These are phyloP conservation scores for Peromyscus attwateri DNA, from an alignment of 2,797 vertebrate genomes.

Conservation along the genomic window DNA sequence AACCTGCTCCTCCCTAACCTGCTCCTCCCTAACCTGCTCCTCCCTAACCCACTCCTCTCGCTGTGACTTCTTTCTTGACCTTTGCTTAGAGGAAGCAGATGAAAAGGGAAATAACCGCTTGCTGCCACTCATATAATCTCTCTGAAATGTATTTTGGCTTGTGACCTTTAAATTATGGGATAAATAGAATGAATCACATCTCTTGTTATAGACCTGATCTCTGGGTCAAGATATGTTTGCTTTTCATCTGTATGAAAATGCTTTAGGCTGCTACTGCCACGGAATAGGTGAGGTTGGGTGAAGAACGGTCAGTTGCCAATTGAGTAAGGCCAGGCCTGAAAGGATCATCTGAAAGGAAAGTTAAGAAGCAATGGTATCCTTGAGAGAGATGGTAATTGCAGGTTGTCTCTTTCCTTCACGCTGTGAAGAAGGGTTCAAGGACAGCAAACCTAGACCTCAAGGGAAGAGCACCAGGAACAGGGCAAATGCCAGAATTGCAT, in stretches of 20 bases:
- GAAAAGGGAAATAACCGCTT: slow-evolving; percentile 68
- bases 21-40: no score
- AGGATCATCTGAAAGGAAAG: slow-evolving; percentile 43
- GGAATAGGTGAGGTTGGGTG: neutral
- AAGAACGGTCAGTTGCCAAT: neutral
- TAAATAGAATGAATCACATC: slow-evolving; percentile 71
- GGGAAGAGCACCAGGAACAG: neutral
- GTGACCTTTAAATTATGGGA: slow-evolving; percentile 76
- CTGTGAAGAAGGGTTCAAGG: neutral
- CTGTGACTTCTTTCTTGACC: slow-evolving; percentile 67
- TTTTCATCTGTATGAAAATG: slow-evolving; percentile 80
- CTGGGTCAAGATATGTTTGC: slow-evolving; percentile 70
- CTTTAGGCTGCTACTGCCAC: slow-evolving; percentile 1
- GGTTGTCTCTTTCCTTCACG: neutral
- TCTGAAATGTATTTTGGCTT: slow-evolving; percentile 75
- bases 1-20: neutral
- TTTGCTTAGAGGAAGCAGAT: slow-evolving; percentile 63
- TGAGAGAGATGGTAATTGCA: neutral
- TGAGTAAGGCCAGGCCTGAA: slow-evolving; percentile 14
- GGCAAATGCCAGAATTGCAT: neutral
- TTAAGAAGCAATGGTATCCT: slow-evolving; percentile 7
- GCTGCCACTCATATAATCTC: slow-evolving; percentile 43
- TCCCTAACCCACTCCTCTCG: neutral
- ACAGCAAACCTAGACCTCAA: neutral
- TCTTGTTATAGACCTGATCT: slow-evolving; percentile 63